Conservation (phyloP, 2,113 vertebrate genomes). For the Turnix velox region DNA sequence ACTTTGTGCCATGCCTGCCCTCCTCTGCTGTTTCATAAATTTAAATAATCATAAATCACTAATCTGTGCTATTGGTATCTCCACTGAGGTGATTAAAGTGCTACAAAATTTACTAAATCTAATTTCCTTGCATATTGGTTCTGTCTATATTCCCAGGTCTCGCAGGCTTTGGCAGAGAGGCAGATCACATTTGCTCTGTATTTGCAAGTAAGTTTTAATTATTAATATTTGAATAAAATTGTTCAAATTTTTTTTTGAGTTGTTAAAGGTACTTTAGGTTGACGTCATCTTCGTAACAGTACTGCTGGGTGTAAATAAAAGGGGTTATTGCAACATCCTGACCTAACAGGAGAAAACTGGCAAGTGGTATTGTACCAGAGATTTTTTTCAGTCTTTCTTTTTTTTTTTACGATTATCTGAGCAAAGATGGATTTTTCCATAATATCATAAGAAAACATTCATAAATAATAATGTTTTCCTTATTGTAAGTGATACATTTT, state of each 20-base stretch:
- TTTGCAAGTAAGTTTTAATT: conserved; percentile 7
- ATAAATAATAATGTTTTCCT: conserved; percentile 1
- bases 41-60: neutral
- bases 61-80: neutral
- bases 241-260: neutral
- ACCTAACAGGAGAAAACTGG: neutral
- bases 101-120: neutral
- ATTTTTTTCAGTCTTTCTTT: neutral
- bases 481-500: neutral
- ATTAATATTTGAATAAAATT: neutral
- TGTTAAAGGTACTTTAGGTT: neutral
- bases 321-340: neutral
- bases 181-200: neutral
- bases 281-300: neutral
- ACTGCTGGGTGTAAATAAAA: neutral
- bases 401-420: neutral
- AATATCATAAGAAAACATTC: conserved; percentile 15
- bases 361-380: neutral
- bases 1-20: rapidly evolving
- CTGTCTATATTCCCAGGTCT: neutral
- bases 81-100: neutral
- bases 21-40: neutral
- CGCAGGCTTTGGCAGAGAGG: neutral
- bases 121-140: neutral
- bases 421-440: conserved; percentile 16